Percentiles rank a stretch among this genome's conserved stretches.
phyloP scores from a whole-genome alignment of 2,888 invertebrate genomes.

The Mongoloraphidia duomilia region DNA sequence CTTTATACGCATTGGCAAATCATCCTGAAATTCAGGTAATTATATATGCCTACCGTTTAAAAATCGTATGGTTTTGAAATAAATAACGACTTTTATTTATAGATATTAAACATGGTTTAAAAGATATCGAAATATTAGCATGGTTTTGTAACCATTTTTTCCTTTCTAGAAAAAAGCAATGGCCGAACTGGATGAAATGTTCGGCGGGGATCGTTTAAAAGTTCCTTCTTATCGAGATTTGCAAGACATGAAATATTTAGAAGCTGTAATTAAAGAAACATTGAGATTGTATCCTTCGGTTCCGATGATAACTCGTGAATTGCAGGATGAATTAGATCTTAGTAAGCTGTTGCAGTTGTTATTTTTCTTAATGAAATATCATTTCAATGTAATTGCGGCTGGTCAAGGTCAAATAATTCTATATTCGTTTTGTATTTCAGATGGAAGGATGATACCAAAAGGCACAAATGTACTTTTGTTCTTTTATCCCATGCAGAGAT shows the following conservation, averaged over 20 bases:
- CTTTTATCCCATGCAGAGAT: slow-evolving; percentile 18
- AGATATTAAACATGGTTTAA: not conserved
- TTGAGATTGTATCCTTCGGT: slow-evolving; percentile 38
- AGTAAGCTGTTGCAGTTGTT: slow-evolving; percentile 18
- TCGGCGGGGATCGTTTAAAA: slow-evolving; percentile 18
- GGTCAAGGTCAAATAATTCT: not conserved
- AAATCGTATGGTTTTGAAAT: not conserved
- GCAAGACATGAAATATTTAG: slow-evolving; percentile 38
- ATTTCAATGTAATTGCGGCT: not conserved
- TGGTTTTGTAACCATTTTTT: not conserved
- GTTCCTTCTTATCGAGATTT: slow-evolving; percentile 25
- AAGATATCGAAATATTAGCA: not conserved
- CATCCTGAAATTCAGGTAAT: slow-evolving; percentile 28
- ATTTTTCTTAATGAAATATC: not conserved
- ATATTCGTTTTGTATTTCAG: slow-evolving; percentile 12
- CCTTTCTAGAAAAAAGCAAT: slow-evolving; percentile 26
- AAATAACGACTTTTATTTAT: not conserved
- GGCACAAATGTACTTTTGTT: slow-evolving; percentile 11
- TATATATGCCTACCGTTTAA: not conserved
- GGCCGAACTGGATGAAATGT: slow-evolving; percentile 26
- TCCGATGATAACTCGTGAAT: slow-evolving; percentile 31
- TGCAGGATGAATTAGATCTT: slow-evolving; percentile 25
- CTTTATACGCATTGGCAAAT: slow-evolving; percentile 29
- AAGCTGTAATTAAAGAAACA: slow-evolving; percentile 37
- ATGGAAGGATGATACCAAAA: slow-evolving; percentile 17